Evolutionary conservation across 2,113 vertebrate species (phyloP).

Genomic region (Marcusenius ussheri): DNA sequence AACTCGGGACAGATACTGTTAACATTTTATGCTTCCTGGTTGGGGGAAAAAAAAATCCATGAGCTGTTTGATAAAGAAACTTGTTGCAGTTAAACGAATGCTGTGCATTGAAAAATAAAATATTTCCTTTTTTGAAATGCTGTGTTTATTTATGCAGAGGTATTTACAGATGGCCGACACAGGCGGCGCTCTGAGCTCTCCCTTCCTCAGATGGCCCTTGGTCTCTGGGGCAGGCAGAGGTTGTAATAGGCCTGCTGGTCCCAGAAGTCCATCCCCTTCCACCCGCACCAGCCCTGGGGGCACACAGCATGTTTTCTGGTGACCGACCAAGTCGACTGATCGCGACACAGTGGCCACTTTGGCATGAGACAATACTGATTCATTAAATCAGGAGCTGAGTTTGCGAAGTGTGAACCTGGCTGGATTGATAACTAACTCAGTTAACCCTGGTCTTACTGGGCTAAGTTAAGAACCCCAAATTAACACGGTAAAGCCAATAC

Average conservation of each 20-base stretch:
- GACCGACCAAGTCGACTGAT: background rate
- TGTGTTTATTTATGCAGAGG: background rate
- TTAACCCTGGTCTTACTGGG: too few relatives aligned
- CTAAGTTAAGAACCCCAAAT: background rate
- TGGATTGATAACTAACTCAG: too few relatives aligned
- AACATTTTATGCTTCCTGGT: background rate
- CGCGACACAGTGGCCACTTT: background rate
- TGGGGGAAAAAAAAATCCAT: background rate
- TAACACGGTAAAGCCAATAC: background rate
- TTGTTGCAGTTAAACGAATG: background rate
- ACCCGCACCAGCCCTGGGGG: constrained; percentile 90
- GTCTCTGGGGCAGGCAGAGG: constrained; percentile 86
- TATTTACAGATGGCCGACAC: background rate
- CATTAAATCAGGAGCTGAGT: background rate
- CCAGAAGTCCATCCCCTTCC: constrained; percentile 93
- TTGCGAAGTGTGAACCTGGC: too few relatives aligned
- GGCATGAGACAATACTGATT: background rate
- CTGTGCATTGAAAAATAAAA: background rate
- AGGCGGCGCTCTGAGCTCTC: background rate
- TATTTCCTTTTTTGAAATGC: background rate
- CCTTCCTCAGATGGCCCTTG: constrained; percentile 63
- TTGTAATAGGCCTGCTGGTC: constrained; percentile 89
- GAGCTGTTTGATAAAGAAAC: background rate
- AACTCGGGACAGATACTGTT: background rate
- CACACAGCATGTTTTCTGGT: background rate